phyloP scores from a whole-genome alignment of 2,113 vertebrate genomes.

The Hemichromis elongatus region DNA sequence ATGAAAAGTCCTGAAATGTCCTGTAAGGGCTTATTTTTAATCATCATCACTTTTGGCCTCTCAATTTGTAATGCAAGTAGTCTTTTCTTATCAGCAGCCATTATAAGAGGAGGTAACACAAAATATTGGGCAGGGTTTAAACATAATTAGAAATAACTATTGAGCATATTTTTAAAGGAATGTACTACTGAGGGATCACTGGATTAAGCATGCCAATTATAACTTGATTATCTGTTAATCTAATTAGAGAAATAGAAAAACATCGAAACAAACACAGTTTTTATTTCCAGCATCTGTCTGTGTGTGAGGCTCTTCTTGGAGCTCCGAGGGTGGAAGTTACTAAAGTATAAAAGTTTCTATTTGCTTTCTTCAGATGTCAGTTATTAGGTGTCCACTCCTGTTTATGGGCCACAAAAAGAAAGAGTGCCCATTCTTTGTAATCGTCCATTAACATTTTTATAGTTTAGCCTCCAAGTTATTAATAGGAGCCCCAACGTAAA shows the following conservation, averaged over 20 bases:
- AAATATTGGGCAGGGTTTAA: not conserved
- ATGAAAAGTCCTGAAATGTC: not conserved
- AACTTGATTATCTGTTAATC: not conserved
- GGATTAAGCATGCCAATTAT: not conserved
- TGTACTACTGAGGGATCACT: not conserved
- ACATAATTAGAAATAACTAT: fast-evolving
- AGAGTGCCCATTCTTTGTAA: not conserved
- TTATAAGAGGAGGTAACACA: not conserved
- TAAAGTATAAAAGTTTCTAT: not conserved
- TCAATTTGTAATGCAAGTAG: not conserved
- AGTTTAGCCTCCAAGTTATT: not conserved
- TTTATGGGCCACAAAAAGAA: not conserved
- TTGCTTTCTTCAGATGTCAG: not conserved
- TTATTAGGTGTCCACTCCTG: not conserved
- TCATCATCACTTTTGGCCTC: not conserved
- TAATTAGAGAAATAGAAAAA: not conserved
- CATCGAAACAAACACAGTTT: not conserved
- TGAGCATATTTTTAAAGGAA: not conserved
- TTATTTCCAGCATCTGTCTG: not conserved
- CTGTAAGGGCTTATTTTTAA: not conserved
- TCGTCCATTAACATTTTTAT: not conserved
- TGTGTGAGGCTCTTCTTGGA: fast-evolving
- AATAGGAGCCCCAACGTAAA: not conserved
- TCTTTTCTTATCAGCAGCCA: not conserved
- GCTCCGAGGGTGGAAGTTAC: not conserved